A percentile compares a stretch with the other conserved stretches of the same genome.
Evolutionary conservation across 1,140 invertebrate species (phyloP).

Genomic region (Chionoecetes opilio): DNA sequence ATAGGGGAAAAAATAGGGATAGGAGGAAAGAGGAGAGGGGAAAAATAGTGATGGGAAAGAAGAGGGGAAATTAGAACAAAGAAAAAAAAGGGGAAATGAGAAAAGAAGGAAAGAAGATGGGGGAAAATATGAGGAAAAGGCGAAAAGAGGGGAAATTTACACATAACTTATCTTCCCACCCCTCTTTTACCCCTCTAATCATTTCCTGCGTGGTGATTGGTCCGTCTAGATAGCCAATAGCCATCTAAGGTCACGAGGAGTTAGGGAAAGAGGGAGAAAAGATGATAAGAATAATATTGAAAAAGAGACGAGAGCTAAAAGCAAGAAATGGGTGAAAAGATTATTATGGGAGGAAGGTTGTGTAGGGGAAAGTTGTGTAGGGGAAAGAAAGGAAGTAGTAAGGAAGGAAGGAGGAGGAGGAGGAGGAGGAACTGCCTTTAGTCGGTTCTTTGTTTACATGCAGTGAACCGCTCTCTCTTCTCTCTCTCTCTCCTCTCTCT

Average conservation of each 20-base stretch:
- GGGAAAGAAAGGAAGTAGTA: background rate
- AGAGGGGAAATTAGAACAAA: background rate
- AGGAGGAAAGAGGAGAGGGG: background rate
- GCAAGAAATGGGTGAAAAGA: background rate
- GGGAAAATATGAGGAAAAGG: background rate
- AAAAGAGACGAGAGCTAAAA: background rate
- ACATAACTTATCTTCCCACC: background rate
- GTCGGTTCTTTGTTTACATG: background rate
- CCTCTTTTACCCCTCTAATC: background rate
- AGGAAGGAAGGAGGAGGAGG: background rate
- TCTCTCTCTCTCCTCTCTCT: constrained; percentile 27
- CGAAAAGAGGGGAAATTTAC: background rate
- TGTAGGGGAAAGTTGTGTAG: background rate
- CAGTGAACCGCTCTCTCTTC: background rate
- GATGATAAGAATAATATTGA: background rate
- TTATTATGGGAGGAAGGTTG: background rate
- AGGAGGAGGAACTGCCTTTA: background rate
- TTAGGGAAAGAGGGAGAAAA: background rate
- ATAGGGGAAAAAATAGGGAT: background rate
- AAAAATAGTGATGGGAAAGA: background rate
- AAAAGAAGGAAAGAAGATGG: background rate
- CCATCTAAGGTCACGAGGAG: background rate
- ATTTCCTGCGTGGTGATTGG: background rate
- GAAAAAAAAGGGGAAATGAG: background rate
- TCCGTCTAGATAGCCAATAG: background rate